phyloP scores from a whole-genome alignment of 2,888 invertebrate genomes.

The Acanthacorydalis orientalis region DNA sequence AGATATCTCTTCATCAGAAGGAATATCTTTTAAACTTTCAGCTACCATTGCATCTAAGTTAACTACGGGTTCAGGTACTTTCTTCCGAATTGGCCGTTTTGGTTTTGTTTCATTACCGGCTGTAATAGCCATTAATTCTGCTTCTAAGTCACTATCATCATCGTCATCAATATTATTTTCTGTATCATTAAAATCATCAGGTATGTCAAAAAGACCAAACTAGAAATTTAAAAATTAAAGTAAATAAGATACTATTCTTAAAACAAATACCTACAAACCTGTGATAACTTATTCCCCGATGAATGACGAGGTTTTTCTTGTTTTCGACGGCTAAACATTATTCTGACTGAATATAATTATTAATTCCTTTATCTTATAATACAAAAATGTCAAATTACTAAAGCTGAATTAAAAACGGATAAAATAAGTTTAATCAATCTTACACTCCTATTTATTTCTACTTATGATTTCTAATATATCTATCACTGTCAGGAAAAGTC shows the following conservation, averaged over 20 bases:
- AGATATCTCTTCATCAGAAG: slow-evolving; percentile 58
- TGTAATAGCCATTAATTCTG: slow-evolving; percentile 62
- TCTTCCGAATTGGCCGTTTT: slow-evolving; percentile 18
- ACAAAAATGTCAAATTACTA: too few species aligned
- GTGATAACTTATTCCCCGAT: slow-evolving; percentile 17
- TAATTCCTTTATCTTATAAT: too few species aligned
- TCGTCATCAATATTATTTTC: slow-evolving; percentile 36
- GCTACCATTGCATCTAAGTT: slow-evolving; percentile 63
- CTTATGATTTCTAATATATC: too few species aligned
- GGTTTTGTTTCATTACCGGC: slow-evolving; percentile 23
- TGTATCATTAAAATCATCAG: slow-evolving; percentile 35
- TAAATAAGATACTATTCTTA: neutral
- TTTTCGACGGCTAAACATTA: slow-evolving; percentile 21
- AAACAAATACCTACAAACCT: slow-evolving; percentile 13
- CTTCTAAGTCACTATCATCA: slow-evolving; percentile 69
- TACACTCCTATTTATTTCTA: too few species aligned
- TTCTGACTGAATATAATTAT: too few species aligned
- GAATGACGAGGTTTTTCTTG: slow-evolving; percentile 15
- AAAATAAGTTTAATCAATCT: too few species aligned
- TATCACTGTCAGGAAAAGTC: neutral
- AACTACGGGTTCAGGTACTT: slow-evolving; percentile 28
- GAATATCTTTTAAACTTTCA: slow-evolving; percentile 60
- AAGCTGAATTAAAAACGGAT: too few species aligned
- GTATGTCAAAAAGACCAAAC: slow-evolving; percentile 65
- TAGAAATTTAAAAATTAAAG: slow-evolving; percentile 18